Conservation (phyloP, 2,797 vertebrate genomes). For the Malacoraja senta region DNA sequence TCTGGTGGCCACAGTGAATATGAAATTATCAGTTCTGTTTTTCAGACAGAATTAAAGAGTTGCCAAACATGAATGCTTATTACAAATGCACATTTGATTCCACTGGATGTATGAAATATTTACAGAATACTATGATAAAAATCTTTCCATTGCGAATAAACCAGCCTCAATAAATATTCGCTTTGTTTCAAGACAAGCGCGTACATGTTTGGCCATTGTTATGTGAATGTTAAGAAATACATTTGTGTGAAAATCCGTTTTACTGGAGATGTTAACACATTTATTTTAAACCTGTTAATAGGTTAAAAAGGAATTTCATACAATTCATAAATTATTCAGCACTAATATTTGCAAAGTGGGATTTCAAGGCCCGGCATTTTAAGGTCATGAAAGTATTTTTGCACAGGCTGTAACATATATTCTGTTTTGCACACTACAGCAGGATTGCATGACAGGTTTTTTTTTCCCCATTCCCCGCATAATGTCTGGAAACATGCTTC, state of each 20-base stretch:
- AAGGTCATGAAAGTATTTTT: background rate
- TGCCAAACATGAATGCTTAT: background rate
- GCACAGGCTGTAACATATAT: background rate
- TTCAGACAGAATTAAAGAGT: background rate
- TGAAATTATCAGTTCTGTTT: background rate
- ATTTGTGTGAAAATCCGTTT: background rate
- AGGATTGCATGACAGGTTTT: background rate
- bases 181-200: background rate
- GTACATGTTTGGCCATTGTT: background rate
- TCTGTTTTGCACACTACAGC: background rate
- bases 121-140: background rate
- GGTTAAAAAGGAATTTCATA: background rate
- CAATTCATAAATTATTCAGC: background rate
- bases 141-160: background rate
- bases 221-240: background rate
- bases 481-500: background rate
- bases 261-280: background rate
- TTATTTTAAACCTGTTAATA: background rate
- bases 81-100: background rate
- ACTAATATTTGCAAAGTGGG: background rate
- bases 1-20: slow-evolving; percentile 10
- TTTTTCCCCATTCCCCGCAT: background rate
- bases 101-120: slow-evolving; percentile 8
- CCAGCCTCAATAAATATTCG: background rate
- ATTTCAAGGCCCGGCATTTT: background rate